Base-by-base conservation (phyloP, 2,888 invertebrate species). In the Ceriagrion tenellum region DNA sequence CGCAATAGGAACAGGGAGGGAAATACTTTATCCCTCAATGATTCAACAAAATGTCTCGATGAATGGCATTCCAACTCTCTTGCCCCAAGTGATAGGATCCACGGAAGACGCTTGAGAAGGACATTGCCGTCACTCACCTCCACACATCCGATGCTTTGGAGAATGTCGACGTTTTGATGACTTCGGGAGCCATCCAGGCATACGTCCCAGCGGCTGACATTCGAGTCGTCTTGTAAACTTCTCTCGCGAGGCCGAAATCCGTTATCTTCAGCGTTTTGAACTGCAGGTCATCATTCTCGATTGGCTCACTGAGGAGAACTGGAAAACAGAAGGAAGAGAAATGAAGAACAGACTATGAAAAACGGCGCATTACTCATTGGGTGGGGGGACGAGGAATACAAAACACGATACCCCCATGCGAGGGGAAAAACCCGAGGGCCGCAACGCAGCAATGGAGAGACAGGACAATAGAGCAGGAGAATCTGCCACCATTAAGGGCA, bases 171-270 rank as follows among this genome's bases (percentile, higher is more conserved):
- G 98, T 98, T 96, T 98, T 99, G 97, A 99, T 99, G 96, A 99
- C 99, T 98, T 99, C 99, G 26, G 99, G 99, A 88, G 99, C 99
- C 99, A 99, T 99, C 99, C 99, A 99, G 95, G 99, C 99, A 97
- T 99, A 99, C 0, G 99, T 99, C 95, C 99, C 99, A 56, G 99
- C 99, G 47, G 99, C 99, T 47, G 99, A 99, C 99, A 99, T 99
- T 96, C 99, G 98, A 90, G 99, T 99, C 95, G 99, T 99, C 97
- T 99, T 99, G 97, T 99, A 99, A 95, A 99, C 99, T 97, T 99
- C 99, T 95, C 99, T 97, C 74, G 99, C 99, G 96, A 99, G 97
- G 2, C 99, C 99, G 97, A 99, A 99, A 97, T 99, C 99, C 26
- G 99, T 99, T 96, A 99, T 99, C 97, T 99, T 99, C 96, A 99